Evolutionary conservation across 2,113 vertebrate species (phyloP).

Genomic region (Burhinus oedicnemus): DNA sequence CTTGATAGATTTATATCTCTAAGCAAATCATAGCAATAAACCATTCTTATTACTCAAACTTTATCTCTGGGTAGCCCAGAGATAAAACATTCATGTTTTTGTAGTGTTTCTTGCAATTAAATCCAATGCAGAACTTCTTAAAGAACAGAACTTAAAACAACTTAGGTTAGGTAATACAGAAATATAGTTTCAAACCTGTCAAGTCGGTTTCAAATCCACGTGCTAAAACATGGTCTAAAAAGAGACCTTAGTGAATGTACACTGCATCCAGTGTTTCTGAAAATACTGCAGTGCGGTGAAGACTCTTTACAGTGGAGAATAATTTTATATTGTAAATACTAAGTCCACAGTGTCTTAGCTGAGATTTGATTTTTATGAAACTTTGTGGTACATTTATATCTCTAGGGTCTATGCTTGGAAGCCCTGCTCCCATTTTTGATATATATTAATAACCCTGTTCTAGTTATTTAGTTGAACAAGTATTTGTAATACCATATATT

Average conservation of each 20-base stretch:
- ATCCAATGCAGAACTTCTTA: not conserved
- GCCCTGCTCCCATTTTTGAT: not conserved
- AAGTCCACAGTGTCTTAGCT: not conserved
- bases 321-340: not conserved
- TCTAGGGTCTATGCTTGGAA: not conserved
- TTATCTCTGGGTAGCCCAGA: not conserved
- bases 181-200: not conserved
- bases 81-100: not conserved
- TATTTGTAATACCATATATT: not conserved
- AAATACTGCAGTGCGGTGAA: not conserved
- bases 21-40: conserved; percentile 31
- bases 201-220: not conserved
- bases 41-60: conserved; percentile 44
- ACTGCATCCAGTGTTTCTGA: not conserved
- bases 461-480: not conserved
- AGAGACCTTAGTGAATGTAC: not conserved
- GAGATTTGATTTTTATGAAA: not conserved
- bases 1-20: conserved; percentile 61
- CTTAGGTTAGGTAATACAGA: not conserved
- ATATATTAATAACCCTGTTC: not conserved
- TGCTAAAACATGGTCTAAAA: not conserved
- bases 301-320: not conserved
- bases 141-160: not conserved
- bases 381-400: not conserved
- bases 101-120: not conserved